A percentile compares a stretch with the other conserved stretches of the same genome.
These are phyloP conservation scores for Harpalus rubripes DNA, from an alignment of 2,888 invertebrate genomes.

Conservation along the genomic window DNA sequence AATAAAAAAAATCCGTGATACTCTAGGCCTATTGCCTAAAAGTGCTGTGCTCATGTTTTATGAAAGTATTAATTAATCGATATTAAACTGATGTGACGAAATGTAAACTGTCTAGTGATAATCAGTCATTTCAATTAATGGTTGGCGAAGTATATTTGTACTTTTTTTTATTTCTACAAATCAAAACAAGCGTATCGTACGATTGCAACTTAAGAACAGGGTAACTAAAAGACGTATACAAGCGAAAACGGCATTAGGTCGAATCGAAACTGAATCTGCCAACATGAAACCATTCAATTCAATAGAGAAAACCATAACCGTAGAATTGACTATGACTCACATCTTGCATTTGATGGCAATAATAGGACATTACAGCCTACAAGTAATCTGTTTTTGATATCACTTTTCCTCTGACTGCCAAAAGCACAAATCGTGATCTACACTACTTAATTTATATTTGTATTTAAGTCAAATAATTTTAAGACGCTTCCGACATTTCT, in stretches of 20 bases:
- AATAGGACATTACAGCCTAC: conserved; percentile 59
- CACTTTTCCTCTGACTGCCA: conserved; percentile 67
- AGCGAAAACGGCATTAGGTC: conserved; percentile 54
- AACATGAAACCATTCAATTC: conserved; percentile 27
- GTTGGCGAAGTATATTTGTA: conserved; percentile 63
- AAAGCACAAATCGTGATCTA: conserved; percentile 66
- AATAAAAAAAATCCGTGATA: conserved; percentile 66
- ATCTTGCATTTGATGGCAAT: conserved; percentile 59
- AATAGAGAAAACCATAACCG: conserved; percentile 19
- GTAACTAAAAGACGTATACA: conserved; percentile 64
- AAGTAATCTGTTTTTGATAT: conserved; percentile 65
- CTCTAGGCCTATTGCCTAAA: conserved; percentile 67
- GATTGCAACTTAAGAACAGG: conserved; percentile 66
- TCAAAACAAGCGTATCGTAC: conserved; percentile 58
- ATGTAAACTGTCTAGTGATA: conserved; percentile 62
- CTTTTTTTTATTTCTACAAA: conserved; percentile 55
- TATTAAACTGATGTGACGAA: conserved; percentile 60
- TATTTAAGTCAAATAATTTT: conserved; percentile 64
- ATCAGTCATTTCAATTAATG: conserved; percentile 56
- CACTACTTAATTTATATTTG: conserved; percentile 66
- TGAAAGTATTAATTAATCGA: conserved; percentile 65
- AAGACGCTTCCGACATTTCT: conserved; percentile 61
- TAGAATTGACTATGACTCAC: conserved; percentile 26
- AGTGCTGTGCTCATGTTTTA: conserved; percentile 67
- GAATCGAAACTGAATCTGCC: conserved; percentile 10